Evolutionary conservation across 1,140 invertebrate genomes (phyloP).

Genomic region (Eupeodes corollae): DNA sequence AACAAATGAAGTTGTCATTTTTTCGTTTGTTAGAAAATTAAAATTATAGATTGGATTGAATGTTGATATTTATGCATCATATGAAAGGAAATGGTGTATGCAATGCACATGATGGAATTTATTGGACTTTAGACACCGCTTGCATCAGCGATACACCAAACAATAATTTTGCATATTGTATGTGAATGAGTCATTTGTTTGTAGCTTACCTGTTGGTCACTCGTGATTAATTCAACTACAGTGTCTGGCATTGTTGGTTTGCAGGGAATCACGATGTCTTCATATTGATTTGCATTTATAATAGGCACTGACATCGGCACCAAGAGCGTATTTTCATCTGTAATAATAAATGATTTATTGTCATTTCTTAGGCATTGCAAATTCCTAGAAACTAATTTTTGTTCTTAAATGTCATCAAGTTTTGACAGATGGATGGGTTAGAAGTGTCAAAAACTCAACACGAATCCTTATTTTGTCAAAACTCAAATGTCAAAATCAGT

Average conservation of each 20-base stretch:
- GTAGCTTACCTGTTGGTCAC: conserved; percentile 24
- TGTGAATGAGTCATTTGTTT: neutral
- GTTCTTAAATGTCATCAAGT: too few species aligned
- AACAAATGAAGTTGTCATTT: neutral
- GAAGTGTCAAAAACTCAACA: too few species aligned
- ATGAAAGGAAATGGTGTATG: neutral
- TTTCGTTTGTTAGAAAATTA: neutral
- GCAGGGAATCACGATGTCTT: conserved; percentile 48
- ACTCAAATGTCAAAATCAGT: too few species aligned
- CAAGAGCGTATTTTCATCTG: conserved; percentile 44
- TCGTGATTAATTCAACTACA: conserved; percentile 42
- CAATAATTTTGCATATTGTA: too few species aligned
- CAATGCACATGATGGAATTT: neutral
- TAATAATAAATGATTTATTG: conserved; percentile 9
- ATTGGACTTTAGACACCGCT: neutral
- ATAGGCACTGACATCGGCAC: conserved; percentile 36
- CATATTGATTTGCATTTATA: conserved; percentile 35
- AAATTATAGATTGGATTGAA: neutral
- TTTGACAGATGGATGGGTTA: too few species aligned
- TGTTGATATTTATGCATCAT: neutral
- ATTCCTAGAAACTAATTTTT: too few species aligned
- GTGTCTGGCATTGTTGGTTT: conserved; percentile 54
- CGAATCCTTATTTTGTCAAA: too few species aligned
- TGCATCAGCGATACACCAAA: neutral
- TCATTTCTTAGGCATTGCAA: too few species aligned